Conservation (phyloP, 1,140 invertebrate species). For the Antheraea pernyi region DNA sequence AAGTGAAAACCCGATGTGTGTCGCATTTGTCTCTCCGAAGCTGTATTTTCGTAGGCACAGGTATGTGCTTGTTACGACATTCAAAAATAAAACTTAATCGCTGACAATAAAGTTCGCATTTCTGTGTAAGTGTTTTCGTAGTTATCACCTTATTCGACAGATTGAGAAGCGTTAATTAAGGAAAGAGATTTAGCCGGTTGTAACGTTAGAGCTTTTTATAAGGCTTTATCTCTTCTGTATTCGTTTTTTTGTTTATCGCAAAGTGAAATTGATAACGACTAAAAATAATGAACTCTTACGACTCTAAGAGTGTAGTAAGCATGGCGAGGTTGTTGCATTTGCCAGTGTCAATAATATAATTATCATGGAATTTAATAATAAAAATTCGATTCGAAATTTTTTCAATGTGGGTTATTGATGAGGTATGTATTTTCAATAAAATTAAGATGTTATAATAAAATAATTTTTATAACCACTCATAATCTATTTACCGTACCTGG, state of each 20-base stretch:
- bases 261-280: not conserved
- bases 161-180: slow-evolving; percentile 25
- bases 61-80: not conserved
- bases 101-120: not conserved
- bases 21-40: slow-evolving; percentile 19
- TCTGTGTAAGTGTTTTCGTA: not conserved
- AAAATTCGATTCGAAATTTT: too few relatives aligned
- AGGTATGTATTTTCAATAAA: too few relatives aligned
- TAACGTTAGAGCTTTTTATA: not conserved
- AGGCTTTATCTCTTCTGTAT: not conserved
- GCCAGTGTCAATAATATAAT: not conserved
- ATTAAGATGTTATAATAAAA: too few relatives aligned
- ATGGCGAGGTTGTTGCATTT: not conserved
- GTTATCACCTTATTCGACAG: not conserved
- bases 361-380: too few relatives aligned
- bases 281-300: not conserved
- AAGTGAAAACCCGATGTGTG: slow-evolving; percentile 14
- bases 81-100: slow-evolving; percentile 9
- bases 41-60: slow-evolving; percentile 4
- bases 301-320: not conserved
- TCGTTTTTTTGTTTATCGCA: not conserved
- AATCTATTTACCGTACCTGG: too few relatives aligned
- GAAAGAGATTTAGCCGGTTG: slow-evolving; percentile 23
- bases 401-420: too few relatives aligned
- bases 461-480: too few relatives aligned